Evolutionary conservation across 1,140 invertebrate species (phyloP).

Genomic region (Cylas formicarius): DNA sequence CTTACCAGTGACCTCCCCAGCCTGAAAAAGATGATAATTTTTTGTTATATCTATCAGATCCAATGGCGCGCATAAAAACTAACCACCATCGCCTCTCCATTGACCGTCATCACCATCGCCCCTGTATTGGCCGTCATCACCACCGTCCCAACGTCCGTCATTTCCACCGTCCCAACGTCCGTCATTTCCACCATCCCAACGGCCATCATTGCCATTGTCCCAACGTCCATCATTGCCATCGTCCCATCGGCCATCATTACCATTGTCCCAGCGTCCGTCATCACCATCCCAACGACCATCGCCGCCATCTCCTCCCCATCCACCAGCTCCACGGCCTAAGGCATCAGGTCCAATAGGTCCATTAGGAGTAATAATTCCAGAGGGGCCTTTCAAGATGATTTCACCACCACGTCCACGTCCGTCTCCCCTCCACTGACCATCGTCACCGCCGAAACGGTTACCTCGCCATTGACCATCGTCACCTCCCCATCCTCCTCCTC

Average conservation of each 20-base stretch:
- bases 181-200: not conserved
- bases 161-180: slow-evolving; percentile 10
- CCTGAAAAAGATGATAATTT: slow-evolving; percentile 3
- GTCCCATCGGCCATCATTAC: slow-evolving; percentile 6
- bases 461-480: slow-evolving; percentile 1
- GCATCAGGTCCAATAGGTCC: slow-evolving; percentile 16
- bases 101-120: slow-evolving; percentile 14
- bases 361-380: slow-evolving; percentile 17
- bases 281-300: slow-evolving; percentile 9
- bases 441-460: slow-evolving; percentile 9
- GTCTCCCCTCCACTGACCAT: slow-evolving; percentile 11
- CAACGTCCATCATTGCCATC: slow-evolving; percentile 2
- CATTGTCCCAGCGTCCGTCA: slow-evolving; percentile 14
- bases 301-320: not conserved
- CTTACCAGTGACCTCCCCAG: slow-evolving; percentile 15
- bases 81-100: slow-evolving; percentile 12
- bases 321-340: not conserved
- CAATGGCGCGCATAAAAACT: not conserved
- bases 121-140: not conserved
- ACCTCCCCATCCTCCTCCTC: slow-evolving; percentile 8
- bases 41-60: not conserved
- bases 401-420: slow-evolving; percentile 1
- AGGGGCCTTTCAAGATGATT: slow-evolving; percentile 19
- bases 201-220: slow-evolving; percentile 2
- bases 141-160: not conserved